A percentile compares a stretch with the other conserved stretches of the same genome.
Conservation (phyloP, 1,140 invertebrate genomes). For the Drosophila kepulauana region DNA sequence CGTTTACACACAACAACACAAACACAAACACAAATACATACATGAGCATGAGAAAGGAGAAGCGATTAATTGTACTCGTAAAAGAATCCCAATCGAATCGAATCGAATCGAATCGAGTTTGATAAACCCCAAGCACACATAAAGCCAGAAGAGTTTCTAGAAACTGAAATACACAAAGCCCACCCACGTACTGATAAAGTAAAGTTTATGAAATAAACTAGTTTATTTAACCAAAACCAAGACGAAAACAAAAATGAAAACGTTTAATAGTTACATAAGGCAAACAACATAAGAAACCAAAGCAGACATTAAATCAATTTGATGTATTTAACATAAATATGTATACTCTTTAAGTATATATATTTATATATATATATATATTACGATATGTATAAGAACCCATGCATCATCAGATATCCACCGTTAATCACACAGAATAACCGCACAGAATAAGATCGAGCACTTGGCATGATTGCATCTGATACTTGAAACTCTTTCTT, state of each 20-base stretch:
- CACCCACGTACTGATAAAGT: constrained; percentile 57
- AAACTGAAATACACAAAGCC: constrained; percentile 41
- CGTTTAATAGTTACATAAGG: constrained; percentile 18
- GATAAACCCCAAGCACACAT: constrained; percentile 39
- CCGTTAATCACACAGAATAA: neutral
- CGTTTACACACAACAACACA: constrained; percentile 51
- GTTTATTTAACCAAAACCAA: constrained; percentile 5
- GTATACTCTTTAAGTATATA: neutral
- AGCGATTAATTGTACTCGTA: constrained; percentile 5
- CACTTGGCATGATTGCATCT: constrained; percentile 35
- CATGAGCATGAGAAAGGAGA: neutral
- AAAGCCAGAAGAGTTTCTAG: constrained; percentile 36
- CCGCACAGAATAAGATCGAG: constrained; percentile 17
- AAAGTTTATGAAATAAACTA: constrained; percentile 41
- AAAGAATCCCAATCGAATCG: neutral
- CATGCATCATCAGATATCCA: constrained; percentile 38
- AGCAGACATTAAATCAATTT: constrained; percentile 16
- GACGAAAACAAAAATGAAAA: constrained; percentile 1
- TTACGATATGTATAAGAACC: constrained; percentile 15
- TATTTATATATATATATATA: neutral
- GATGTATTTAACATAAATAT: constrained; percentile 11
- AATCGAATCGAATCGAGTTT: neutral
- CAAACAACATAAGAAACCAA: constrained; percentile 30
- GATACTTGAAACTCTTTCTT: constrained; percentile 5
- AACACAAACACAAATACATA: constrained; percentile 26